Percentiles rank a stretch among this genome's conserved stretches.
These are phyloP conservation scores for Teleogryllus occipitalis DNA, from an alignment of 1,140 invertebrate species.

Conservation along the genomic window DNA sequence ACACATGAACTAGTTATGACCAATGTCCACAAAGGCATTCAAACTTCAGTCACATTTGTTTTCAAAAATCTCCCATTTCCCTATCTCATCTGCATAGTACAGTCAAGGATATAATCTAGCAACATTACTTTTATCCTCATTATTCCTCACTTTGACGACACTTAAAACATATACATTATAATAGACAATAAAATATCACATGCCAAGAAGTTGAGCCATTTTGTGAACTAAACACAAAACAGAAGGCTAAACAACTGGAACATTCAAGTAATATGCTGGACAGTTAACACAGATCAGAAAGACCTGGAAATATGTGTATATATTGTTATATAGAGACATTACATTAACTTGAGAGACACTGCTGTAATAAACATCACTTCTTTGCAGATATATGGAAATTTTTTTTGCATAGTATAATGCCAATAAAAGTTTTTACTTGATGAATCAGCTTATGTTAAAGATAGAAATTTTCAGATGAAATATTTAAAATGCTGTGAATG, in stretches of 20 bases:
- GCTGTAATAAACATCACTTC: neutral
- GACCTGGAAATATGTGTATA: neutral
- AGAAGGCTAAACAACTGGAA: neutral
- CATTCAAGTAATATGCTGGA: neutral
- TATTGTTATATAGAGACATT: slow-evolving; percentile 7
- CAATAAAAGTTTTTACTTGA: neutral
- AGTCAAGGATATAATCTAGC: slow-evolving; percentile 12
- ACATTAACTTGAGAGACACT: slow-evolving; percentile 6
- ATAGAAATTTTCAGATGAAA: neutral
- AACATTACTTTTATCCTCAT: neutral
- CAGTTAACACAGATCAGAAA: neutral
- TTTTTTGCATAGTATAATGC: neutral
- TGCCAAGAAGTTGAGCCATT: slow-evolving; percentile 25
- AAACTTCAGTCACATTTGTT: slow-evolving; percentile 11
- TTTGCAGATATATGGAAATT: slow-evolving; percentile 6
- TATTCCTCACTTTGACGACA: neutral
- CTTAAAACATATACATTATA: slow-evolving; percentile 21
- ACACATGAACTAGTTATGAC: slow-evolving; percentile 9
- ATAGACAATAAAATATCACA: slow-evolving; percentile 24
- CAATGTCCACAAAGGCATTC: slow-evolving; percentile 8
- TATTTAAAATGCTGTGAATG: neutral
- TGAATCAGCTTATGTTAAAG: neutral
- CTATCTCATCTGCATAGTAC: slow-evolving; percentile 8
- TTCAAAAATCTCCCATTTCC: slow-evolving; percentile 1
- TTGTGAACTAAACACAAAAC: slow-evolving; percentile 20